A percentile compares a stretch with the other conserved stretches of the same genome.
phyloP scores from a whole-genome alignment of 1,140 invertebrate genomes.

The Whitmania pigra region DNA sequence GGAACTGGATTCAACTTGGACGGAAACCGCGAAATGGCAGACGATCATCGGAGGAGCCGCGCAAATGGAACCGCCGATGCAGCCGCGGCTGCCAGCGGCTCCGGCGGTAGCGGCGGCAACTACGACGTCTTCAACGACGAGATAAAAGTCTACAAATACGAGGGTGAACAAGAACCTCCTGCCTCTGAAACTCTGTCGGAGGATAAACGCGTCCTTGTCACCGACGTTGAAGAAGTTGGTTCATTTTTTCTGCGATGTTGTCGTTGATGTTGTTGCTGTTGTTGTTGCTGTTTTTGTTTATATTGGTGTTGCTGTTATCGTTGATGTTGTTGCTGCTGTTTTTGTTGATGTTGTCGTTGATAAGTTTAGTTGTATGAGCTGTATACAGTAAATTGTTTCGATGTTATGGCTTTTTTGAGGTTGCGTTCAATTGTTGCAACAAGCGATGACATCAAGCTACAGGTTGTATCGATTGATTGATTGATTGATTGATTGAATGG shows the following conservation, averaged over 20 bases:
- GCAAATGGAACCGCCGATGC: no score
- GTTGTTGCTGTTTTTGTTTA: background rate
- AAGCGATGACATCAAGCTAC: background rate
- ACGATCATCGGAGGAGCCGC: no score
- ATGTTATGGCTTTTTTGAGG: background rate
- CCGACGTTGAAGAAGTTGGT: constrained; percentile 9
- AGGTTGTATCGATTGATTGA: background rate
- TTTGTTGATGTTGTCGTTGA: no score
- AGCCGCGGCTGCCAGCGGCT: no score
- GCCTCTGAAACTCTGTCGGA: constrained; percentile 9
- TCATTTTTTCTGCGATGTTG: background rate
- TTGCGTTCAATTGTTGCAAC: background rate
- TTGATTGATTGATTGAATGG: background rate
- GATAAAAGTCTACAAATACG: constrained; percentile 13
- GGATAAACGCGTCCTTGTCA: constrained; percentile 2
- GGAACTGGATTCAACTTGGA: no score
- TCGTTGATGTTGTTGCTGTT: background rate
- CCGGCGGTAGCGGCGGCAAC: background rate
- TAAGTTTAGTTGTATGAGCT: no score
- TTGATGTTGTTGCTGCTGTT: background rate
- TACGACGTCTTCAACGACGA: background rate
- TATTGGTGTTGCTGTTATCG: background rate
- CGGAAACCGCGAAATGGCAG: no score
- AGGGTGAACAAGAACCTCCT: background rate
- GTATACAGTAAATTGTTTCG: background rate